Conservation (phyloP, 1,140 invertebrate genomes). For the Leptinotarsa undecemlineata region DNA sequence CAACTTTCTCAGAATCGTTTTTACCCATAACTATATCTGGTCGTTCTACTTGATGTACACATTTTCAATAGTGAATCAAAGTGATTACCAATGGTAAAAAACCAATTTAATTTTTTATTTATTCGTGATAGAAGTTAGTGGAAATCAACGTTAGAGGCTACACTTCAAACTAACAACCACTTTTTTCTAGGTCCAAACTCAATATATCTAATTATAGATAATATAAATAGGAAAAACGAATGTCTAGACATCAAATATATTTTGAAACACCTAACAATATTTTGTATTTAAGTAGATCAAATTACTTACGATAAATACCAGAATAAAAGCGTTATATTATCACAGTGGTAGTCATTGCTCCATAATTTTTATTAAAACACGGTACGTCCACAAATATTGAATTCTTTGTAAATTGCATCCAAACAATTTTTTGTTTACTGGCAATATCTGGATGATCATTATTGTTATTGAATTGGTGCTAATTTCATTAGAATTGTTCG, state of each 20-base stretch:
- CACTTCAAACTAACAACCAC: background rate
- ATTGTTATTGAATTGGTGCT: slow-evolving; percentile 5
- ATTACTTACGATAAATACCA: slow-evolving; percentile 53
- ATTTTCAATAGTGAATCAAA: too few species aligned
- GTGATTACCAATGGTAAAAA: too few species aligned
- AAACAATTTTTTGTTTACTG: background rate
- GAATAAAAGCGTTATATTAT: slow-evolving; percentile 57
- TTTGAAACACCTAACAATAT: slow-evolving; percentile 48
- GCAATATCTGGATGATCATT: background rate
- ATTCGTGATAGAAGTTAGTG: too few species aligned
- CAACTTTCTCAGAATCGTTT: too few species aligned
- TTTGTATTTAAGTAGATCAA: slow-evolving; percentile 46
- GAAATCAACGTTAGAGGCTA: too few species aligned
- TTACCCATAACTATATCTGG: too few species aligned
- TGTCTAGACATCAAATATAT: slow-evolving; percentile 42
- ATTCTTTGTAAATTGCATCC: background rate
- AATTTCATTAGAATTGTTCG: background rate
- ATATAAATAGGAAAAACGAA: slow-evolving; percentile 17
- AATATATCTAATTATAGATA: slow-evolving; percentile 8
- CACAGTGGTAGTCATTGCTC: slow-evolving; percentile 58
- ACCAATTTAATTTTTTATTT: too few species aligned
- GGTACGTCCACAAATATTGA: slow-evolving; percentile 5
- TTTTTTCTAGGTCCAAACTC: background rate
- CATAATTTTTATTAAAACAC: slow-evolving; percentile 46
- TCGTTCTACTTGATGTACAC: too few species aligned